Conservation (phyloP, 2,113 vertebrate species). For the Cyphomyrus plagiostoma region DNA sequence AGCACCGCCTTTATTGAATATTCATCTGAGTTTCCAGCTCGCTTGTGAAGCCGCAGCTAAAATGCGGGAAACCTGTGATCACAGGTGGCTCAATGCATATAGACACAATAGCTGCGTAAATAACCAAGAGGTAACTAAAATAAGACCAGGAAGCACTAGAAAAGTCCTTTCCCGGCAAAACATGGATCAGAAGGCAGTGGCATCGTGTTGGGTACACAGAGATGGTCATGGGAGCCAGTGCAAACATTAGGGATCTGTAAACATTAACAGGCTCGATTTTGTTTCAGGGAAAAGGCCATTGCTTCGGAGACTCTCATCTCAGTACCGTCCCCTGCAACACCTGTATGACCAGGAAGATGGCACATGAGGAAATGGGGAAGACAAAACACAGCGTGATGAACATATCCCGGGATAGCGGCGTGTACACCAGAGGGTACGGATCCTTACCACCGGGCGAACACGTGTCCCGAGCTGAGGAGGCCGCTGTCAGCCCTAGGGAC, state of each 20-base stretch:
- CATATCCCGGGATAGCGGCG: background rate
- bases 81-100: background rate
- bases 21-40: background rate
- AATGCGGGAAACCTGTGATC: background rate
- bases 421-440: background rate
- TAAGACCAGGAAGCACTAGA: background rate
- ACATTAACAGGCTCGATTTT: background rate
- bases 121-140: background rate
- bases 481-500: background rate
- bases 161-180: background rate
- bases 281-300: constrained; percentile 51
- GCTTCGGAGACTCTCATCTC: constrained; percentile 56
- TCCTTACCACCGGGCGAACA: background rate
- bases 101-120: background rate
- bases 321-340: constrained; percentile 22
- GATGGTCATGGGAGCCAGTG: background rate
- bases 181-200: background rate
- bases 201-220: background rate
- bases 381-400: background rate
- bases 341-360: background rate
- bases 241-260: background rate
- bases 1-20: background rate
- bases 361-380: background rate
- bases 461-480: background rate
- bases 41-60: background rate